Percentiles rank a stretch among this genome's conserved stretches.
These are phyloP conservation scores for Drosophila erecta DNA, from an alignment of 1,140 invertebrate species.

Conservation along the genomic window DNA sequence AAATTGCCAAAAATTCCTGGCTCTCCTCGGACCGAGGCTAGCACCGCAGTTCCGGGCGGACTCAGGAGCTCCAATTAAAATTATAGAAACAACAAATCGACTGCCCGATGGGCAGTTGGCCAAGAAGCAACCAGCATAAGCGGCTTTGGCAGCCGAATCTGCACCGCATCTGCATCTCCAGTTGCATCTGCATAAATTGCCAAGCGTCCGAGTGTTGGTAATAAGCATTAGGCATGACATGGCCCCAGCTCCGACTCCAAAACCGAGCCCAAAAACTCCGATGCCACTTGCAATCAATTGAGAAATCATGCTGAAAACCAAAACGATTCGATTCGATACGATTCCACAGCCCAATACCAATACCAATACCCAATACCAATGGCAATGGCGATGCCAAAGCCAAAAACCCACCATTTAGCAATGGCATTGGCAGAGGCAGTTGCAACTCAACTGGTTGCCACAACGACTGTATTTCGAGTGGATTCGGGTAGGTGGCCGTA, in stretches of 20 bases:
- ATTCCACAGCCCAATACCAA: conserved; percentile 2
- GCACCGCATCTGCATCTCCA: conserved; percentile 15
- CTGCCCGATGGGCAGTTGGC: conserved; percentile 33
- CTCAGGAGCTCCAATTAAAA: conserved; percentile 71
- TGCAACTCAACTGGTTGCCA: conserved; percentile 55
- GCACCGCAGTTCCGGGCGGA: background rate
- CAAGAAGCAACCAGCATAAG: conserved; percentile 37
- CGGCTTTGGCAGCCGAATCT: conserved; percentile 48
- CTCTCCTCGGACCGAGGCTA: background rate
- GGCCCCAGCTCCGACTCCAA: background rate
- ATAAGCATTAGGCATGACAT: conserved; percentile 67
- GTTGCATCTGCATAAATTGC: conserved; percentile 58
- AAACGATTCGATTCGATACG: conserved; percentile 7
- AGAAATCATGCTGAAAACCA: conserved; percentile 70
- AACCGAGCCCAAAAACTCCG: background rate
- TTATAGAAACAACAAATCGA: conserved; percentile 79
- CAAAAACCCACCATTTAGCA: conserved; percentile 40
- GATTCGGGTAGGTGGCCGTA: background rate
- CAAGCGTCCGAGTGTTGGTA: conserved; percentile 69
- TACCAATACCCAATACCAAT: conserved; percentile 24
- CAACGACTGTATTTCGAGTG: conserved; percentile 36
- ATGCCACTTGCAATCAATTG: conserved; percentile 56
- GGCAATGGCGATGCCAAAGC: conserved; percentile 28
- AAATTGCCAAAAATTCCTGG: conserved; percentile 72
- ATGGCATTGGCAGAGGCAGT: conserved; percentile 29